A percentile compares a stretch with the other conserved stretches of the same genome.
Evolutionary conservation across 2,888 invertebrate species (phyloP).

Genomic region (Andrena bicolor): DNA sequence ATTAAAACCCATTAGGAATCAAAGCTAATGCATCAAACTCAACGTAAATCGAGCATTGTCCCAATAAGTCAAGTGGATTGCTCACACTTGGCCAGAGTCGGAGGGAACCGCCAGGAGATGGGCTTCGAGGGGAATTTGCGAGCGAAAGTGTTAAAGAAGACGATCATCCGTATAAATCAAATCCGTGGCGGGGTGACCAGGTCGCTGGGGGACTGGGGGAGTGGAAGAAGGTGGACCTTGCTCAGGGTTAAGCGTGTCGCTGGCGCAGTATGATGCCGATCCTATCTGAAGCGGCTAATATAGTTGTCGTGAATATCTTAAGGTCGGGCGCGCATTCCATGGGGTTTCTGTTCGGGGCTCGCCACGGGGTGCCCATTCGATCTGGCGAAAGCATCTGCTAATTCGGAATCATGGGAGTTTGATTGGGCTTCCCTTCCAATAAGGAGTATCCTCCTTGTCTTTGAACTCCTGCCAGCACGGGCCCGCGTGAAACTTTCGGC

Average conservation of each 20-base stretch:
- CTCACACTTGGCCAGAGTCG: background rate
- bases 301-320: conserved; percentile 85
- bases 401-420: conserved; percentile 85
- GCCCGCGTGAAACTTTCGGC: background rate
- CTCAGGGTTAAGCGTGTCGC: conserved; percentile 78
- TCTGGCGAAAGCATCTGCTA: conserved; percentile 85
- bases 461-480: background rate
- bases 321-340: conserved; percentile 82
- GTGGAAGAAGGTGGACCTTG: conserved; percentile 55
- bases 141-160: conserved; percentile 55
- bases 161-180: conserved; percentile 51
- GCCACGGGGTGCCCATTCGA: conserved; percentile 84
- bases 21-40: too few relatives aligned
- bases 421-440: conserved; percentile 77
- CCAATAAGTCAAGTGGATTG: conserved; percentile 18
- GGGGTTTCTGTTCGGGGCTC: conserved; percentile 80
- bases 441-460: conserved; percentile 13
- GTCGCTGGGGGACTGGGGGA: background rate
- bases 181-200: conserved; percentile 23
- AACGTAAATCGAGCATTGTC: background rate
- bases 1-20: too few relatives aligned
- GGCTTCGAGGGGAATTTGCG: conserved; percentile 19
- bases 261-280: conserved; percentile 84
- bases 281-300: conserved; percentile 84
- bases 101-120: conserved; percentile 10